phyloP scores from a whole-genome alignment of 1,140 invertebrate genomes.

The Lethrus apterus region DNA sequence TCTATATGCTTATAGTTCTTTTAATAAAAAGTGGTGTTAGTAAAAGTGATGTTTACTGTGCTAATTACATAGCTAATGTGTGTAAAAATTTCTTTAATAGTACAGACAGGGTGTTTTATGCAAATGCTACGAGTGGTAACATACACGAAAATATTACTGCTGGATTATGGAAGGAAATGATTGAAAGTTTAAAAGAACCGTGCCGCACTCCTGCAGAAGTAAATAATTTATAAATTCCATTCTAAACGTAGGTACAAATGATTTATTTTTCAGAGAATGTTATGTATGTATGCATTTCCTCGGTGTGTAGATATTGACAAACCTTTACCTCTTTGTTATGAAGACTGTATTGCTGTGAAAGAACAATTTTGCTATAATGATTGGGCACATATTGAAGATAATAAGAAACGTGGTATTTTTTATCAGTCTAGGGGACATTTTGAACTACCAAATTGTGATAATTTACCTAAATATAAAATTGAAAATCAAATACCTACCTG shows the following conservation, averaged over 20 bases:
- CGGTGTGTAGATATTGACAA: constrained; percentile 63
- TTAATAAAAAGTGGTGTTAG: background rate
- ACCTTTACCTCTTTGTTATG: constrained; percentile 72
- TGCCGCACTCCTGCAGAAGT: constrained; percentile 81
- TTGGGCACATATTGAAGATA: constrained; percentile 85
- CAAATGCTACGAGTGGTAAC: constrained; percentile 62
- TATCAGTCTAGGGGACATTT: constrained; percentile 82
- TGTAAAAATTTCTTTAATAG: constrained; percentile 72
- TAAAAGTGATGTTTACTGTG: constrained; percentile 60
- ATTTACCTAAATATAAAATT: constrained; percentile 60
- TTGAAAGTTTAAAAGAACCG: constrained; percentile 66
- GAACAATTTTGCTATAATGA: constrained; percentile 88
- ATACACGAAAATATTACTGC: constrained; percentile 78
- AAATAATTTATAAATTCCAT: constrained; percentile 21
- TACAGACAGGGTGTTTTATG: constrained; percentile 74
- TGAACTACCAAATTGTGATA: constrained; percentile 75
- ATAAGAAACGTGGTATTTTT: constrained; percentile 69
- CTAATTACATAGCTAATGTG: constrained; percentile 79
- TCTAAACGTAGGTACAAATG: constrained; percentile 7
- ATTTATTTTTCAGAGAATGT: constrained; percentile 55
- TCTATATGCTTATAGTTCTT: background rate
- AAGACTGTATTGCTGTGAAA: constrained; percentile 86
- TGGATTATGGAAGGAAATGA: constrained; percentile 78
- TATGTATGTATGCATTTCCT: constrained; percentile 89
- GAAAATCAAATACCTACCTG: constrained; percentile 53